Conservation (phyloP, 2,797 vertebrate species). For the Potorous gilbertii region DNA sequence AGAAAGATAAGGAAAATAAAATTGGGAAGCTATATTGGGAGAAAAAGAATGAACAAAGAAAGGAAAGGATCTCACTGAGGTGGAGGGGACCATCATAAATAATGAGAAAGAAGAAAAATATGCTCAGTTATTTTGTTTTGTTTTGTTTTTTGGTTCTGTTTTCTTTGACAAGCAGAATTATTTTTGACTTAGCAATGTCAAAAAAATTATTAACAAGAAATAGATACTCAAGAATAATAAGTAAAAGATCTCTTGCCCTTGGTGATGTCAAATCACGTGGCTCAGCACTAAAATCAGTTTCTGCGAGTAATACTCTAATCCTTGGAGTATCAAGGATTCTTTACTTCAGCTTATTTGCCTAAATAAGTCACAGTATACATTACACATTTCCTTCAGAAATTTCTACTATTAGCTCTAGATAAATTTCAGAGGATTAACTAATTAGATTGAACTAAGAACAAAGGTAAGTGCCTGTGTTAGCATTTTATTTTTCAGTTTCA, state of each 20-base stretch:
- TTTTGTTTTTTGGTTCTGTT: too few species aligned
- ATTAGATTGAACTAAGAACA: neutral
- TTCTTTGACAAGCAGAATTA: too few species aligned
- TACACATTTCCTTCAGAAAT: constrained; percentile 21
- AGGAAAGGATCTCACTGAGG: too few species aligned
- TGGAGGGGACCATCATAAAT: too few species aligned
- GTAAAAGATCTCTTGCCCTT: too few species aligned
- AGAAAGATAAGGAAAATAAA: neutral
- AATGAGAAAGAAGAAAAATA: too few species aligned
- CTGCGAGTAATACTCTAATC: neutral
- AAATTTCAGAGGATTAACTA: neutral
- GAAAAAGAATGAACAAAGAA: neutral
- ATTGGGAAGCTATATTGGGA: neutral
- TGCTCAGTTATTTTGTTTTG: too few species aligned
- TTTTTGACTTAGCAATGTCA: too few species aligned
- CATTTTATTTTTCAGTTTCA: neutral
- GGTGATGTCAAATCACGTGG: too few species aligned
- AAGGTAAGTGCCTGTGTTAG: neutral
- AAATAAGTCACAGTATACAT: constrained; percentile 1
- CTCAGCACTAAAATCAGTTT: neutral
- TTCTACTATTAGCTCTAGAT: neutral
- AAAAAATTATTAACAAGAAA: too few species aligned
- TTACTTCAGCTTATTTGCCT: neutral
- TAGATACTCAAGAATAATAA: too few species aligned
- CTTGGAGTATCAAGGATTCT: neutral